phyloP scores from a whole-genome alignment of 2,797 vertebrate species.

The Enteromius argenteus region DNA sequence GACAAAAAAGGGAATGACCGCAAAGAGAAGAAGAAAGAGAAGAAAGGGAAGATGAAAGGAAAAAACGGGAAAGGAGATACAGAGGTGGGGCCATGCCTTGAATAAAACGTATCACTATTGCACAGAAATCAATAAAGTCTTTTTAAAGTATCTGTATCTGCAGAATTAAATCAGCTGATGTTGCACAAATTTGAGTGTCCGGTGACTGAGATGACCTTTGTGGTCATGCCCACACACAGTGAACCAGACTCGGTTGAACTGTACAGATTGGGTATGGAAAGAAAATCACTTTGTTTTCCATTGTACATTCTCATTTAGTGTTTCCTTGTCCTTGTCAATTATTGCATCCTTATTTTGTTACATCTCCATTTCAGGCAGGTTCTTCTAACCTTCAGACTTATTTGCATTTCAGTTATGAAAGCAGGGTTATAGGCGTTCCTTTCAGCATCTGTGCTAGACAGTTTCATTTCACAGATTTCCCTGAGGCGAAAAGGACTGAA shows the following conservation, averaged over 20 bases:
- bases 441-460: neutral
- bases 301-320: neutral
- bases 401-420: constrained; percentile 30
- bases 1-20: constrained; percentile 59
- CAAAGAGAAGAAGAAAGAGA: constrained; percentile 64
- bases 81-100: constrained; percentile 55
- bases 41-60: constrained; percentile 60
- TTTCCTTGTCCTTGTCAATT: constrained; percentile 8
- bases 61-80: constrained; percentile 60
- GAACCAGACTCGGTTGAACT: constrained; percentile 11
- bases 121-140: constrained; percentile 41
- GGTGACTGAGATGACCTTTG: constrained; percentile 20
- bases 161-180: constrained; percentile 24
- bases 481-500: constrained; percentile 8
- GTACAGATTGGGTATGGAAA: neutral
- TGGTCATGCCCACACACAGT: constrained; percentile 38
- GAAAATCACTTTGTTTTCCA: neutral
- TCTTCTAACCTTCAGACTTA: neutral
- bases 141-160: constrained; percentile 38
- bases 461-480: constrained; percentile 16
- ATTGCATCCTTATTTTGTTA: neutral
- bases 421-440: neutral
- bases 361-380: constrained; percentile 8
- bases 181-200: constrained; percentile 5
- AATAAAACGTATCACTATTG: constrained; percentile 21